These are phyloP conservation scores for Meloidogyne exigua DNA, from an alignment of 1,140 invertebrate species.

Conservation along the genomic window DNA sequence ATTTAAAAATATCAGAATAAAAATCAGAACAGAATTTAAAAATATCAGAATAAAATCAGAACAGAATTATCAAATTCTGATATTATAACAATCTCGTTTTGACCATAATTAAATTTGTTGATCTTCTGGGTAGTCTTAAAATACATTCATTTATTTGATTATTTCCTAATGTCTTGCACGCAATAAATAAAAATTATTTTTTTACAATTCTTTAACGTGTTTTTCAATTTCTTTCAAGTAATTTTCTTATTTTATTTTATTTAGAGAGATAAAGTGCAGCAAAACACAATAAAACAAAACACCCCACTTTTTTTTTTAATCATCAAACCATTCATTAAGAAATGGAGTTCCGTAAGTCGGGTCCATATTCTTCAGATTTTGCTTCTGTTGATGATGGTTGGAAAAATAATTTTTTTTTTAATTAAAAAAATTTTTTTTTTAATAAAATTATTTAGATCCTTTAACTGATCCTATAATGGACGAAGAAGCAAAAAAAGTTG, in stretches of 20 bases:
- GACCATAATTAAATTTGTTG: too few relatives aligned
- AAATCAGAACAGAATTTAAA: background rate
- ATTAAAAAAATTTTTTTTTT: background rate
- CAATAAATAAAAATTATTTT: background rate
- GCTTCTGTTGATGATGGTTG: background rate
- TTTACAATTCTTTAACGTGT: background rate
- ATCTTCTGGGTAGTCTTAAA: background rate
- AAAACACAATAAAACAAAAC: background rate
- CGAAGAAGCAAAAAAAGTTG: background rate
- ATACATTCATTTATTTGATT: conserved; percentile 5
- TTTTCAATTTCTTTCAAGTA: too few relatives aligned
- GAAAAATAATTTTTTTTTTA: background rate
- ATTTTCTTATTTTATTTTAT: background rate
- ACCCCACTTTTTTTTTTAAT: conserved; percentile 3
- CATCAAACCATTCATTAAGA: background rate
- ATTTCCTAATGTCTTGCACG: background rate
- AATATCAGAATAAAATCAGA: background rate
- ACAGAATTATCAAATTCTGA: background rate
- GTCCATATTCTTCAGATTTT: conserved; percentile 5
- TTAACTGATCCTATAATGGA: background rate
- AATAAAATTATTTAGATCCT: background rate
- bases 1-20: background rate
- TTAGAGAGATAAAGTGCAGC: background rate
- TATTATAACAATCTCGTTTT: too few relatives aligned
- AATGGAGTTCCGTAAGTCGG: background rate